phyloP scores from a whole-genome alignment of 2,888 invertebrate genomes.

The Catocala sponsa region DNA sequence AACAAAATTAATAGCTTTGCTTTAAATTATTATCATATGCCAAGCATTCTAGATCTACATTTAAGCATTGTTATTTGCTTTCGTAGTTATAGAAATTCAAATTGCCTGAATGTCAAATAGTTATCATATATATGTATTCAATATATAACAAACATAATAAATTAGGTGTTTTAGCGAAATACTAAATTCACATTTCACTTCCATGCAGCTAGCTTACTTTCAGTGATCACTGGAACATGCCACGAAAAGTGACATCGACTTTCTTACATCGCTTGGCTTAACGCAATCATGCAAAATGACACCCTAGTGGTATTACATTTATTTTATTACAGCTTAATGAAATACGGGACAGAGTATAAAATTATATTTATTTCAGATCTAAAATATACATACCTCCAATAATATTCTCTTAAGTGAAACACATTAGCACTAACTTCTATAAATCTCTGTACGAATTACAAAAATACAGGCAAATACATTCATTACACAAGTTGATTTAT shows the following conservation, averaged over 20 bases:
- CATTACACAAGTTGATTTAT: conserved; percentile 8
- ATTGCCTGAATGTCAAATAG: conserved; percentile 44
- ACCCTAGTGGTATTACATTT: neutral
- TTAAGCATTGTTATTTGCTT: conserved; percentile 68
- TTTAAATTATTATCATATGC: conserved; percentile 64
- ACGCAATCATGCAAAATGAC: conserved; percentile 6
- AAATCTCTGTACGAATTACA: conserved; percentile 12
- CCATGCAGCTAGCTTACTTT: neutral
- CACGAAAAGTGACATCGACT: neutral
- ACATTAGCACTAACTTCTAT: conserved; percentile 4
- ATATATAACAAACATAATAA: conserved; percentile 7
- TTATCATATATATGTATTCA: conserved; percentile 14
- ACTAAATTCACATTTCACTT: conserved; percentile 3
- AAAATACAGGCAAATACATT: conserved; percentile 12
- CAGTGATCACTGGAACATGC: neutral
- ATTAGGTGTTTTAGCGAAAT: conserved; percentile 6
- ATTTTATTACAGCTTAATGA: neutral
- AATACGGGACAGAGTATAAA: neutral
- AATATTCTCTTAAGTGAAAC: neutral
- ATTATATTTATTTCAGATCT: neutral
- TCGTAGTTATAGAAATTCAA: conserved; percentile 68
- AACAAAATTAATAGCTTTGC: conserved; percentile 72
- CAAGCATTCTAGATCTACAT: conserved; percentile 66
- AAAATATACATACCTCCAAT: neutral
- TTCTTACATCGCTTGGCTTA: conserved; percentile 1